Base-by-base conservation (phyloP, 2,113 vertebrate genomes). In the Colossoma macropomum region DNA sequence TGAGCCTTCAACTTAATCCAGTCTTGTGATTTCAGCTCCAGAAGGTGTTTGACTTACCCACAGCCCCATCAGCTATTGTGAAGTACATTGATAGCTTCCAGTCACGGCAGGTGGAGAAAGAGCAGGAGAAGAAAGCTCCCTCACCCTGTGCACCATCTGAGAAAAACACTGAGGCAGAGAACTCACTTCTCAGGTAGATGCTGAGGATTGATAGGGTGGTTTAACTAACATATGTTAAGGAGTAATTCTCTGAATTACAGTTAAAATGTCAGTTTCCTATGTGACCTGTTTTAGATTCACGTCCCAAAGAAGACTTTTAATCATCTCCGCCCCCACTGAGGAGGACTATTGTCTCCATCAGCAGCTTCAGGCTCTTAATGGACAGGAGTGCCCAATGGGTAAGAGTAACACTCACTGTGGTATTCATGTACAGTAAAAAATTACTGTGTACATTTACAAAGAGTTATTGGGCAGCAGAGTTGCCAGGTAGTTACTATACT, bases 321-420 rank as follows among this genome's bases (percentile, higher is more conserved):
- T 95, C 73, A 87, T 95, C 77, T 95, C 95, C 30, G 87, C 93
- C 75, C 92, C 95, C 19, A 87, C 89, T 69, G 90, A 92, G 73
- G 94, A 94, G 1, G 94, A 95, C 72, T 94, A 95, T 86, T 93
- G 88, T 12, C 92, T 93, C 83, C 95, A 95, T 45, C 94, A 95
- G 87, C 95, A 95, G 89, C 87, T 95, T 48, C 89, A 91, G 32
- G 89, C 92, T 13, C 81, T 95, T 69, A 89, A 54, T 2, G 92
- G 94, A 79, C 95, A 95, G 78, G 85, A 91, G 48, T 95, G 95
- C 76, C 87, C 87, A 10, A 89, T 95, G 76, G 95, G 95, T 95
- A 54, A 74, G 90, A 17, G 32, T 66, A 2, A 72, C 13, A 52
- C 5, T 8, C 16, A 23, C 41, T 38, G 8, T 6, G 3, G 2